A percentile compares a stretch with the other conserved stretches of the same genome.
Conservation (phyloP, 2,888 invertebrate species). For the Hemaris fuciformis region DNA sequence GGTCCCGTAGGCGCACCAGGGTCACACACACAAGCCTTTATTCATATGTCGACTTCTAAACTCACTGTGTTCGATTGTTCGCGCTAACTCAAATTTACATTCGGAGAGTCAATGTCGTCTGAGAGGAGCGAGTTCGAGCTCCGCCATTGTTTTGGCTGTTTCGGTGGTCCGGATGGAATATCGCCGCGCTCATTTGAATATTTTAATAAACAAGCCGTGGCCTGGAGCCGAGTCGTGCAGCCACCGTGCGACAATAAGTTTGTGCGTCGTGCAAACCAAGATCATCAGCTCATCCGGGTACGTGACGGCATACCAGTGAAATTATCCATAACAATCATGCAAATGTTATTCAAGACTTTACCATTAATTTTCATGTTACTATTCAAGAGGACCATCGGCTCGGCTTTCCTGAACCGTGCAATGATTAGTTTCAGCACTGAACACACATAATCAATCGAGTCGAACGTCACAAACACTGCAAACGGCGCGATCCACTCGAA, state of each 20-base stretch:
- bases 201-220: conserved; percentile 46
- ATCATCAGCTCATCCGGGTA: conserved; percentile 66
- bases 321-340: conserved; percentile 63
- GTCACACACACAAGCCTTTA: conserved; percentile 74
- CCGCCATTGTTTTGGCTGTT: conserved; percentile 74
- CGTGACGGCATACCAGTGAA: conserved; percentile 51
- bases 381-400: conserved; percentile 79
- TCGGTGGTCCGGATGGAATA: conserved; percentile 70
- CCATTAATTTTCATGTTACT: conserved; percentile 80
- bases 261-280: conserved; percentile 77
- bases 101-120: conserved; percentile 72
- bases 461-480: conserved; percentile 72
- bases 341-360: conserved; percentile 62
- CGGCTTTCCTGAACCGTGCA: conserved; percentile 52
- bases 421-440: conserved; percentile 49
- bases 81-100: conserved; percentile 73
- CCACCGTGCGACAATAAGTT: conserved; percentile 43
- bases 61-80: conserved; percentile 74
- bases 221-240: conserved; percentile 40
- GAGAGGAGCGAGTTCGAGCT: conserved; percentile 72
- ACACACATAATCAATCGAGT: conserved; percentile 56
- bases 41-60: conserved; percentile 71
- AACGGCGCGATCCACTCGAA: conserved; percentile 61
- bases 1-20: conserved; percentile 80
- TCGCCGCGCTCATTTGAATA: conserved; percentile 62